Conservation (phyloP, 2,797 vertebrate genomes). For the Alcedo quadribrachys region DNA sequence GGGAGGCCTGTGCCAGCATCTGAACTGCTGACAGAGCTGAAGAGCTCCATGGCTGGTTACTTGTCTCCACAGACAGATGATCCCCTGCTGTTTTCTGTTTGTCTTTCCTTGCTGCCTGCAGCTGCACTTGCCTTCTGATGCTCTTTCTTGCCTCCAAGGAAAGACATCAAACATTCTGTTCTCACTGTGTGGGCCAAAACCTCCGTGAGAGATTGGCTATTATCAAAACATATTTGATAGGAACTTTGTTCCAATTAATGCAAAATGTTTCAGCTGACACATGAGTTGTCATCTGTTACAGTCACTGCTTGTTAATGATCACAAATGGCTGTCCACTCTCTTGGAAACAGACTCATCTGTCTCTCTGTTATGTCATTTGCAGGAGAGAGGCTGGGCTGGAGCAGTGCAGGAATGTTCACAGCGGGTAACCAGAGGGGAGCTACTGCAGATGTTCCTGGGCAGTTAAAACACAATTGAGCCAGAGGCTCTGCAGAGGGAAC, state of each 20-base stretch:
- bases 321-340: constrained; percentile 3
- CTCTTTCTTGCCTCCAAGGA: not conserved
- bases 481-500: not conserved
- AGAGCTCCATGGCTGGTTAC: accelerated
- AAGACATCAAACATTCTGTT: not conserved
- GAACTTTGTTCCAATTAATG: constrained; percentile 39
- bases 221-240: constrained; percentile 30
- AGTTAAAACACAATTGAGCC: not conserved
- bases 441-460: not conserved
- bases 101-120: not conserved
- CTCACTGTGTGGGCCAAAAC: not conserved
- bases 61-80: not conserved
- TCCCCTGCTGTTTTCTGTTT: not conserved
- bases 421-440: not conserved
- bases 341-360: not conserved
- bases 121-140: not conserved
- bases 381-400: not conserved
- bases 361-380: not conserved
- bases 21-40: not conserved
- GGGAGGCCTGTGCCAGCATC: not conserved
- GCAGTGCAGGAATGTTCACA: not conserved
- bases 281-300: constrained; percentile 1
- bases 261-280: not conserved
- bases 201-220: not conserved
- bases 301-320: constrained; percentile 40